These are phyloP conservation scores for Zelostemma sp. DNA, from an alignment of 1,140 invertebrate species.

Conservation along the genomic window DNA sequence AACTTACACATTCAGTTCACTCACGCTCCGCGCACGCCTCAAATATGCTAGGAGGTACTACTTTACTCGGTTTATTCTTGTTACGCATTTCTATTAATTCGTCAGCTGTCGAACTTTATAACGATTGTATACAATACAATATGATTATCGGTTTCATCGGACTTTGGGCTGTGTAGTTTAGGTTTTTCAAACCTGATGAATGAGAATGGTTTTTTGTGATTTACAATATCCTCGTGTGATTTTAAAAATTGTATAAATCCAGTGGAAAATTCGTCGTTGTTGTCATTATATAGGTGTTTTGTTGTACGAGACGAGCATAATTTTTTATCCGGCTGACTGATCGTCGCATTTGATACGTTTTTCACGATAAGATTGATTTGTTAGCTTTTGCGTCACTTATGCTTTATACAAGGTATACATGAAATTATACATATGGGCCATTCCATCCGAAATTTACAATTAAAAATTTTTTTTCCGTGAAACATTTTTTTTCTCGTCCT, in stretches of 20 bases:
- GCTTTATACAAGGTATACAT: conserved; percentile 12
- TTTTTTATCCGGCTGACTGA: not conserved
- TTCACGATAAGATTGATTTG: conserved; percentile 31
- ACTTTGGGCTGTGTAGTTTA: conserved; percentile 59
- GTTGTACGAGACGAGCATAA: not conserved
- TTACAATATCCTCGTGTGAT: too few species aligned
- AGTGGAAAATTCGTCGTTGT: not conserved
- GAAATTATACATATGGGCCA: conserved; percentile 10
- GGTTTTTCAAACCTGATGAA: conserved; percentile 57
- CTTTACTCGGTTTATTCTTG: not conserved
- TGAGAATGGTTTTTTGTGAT: not conserved
- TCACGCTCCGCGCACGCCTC: conserved; percentile 65
- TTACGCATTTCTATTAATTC: conserved; percentile 50
- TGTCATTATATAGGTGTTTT: not conserved
- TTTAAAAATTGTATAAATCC: not conserved
- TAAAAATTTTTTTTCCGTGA: too few species aligned
- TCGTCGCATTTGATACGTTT: conserved; percentile 11
- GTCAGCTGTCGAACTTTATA: conserved; percentile 45
- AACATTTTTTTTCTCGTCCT: too few species aligned
- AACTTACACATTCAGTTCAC: conserved; percentile 68
- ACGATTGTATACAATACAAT: conserved; percentile 16
- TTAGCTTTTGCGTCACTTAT: conserved; percentile 15
- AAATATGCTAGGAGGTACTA: conserved; percentile 62
- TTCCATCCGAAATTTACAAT: too few species aligned
- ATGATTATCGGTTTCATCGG: conserved; percentile 51